Evolutionary conservation across 1,140 invertebrate species (phyloP).

Genomic region (Hylaeus volcanicus): DNA sequence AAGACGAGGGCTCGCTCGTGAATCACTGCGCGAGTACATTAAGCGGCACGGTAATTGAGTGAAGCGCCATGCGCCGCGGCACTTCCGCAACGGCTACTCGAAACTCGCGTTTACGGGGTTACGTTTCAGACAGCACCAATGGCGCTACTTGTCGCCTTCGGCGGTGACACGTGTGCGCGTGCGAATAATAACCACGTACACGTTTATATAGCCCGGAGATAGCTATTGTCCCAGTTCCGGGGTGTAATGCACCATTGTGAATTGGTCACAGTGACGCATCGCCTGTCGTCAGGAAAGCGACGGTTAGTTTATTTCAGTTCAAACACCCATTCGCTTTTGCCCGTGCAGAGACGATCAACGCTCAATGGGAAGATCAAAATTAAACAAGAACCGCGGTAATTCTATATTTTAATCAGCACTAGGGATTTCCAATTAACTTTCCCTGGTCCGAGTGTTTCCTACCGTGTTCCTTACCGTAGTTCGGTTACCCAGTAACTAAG

Average conservation of each 20-base stretch:
- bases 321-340: not conserved
- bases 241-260: conserved; percentile 69
- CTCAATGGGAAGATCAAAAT: not conserved
- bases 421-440: too few species aligned
- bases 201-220: conserved; percentile 53
- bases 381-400: not conserved
- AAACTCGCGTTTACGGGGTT: conserved; percentile 6
- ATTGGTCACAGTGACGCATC: conserved; percentile 70
- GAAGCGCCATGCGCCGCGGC: conserved; percentile 32
- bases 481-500: too few species aligned
- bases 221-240: conserved; percentile 58
- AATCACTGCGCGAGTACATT: conserved; percentile 29
- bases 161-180: conserved; percentile 52
- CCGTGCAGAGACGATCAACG: not conserved
- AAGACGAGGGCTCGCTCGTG: conserved; percentile 16
- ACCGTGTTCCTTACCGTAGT: too few species aligned
- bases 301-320: conserved; percentile 62
- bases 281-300: conserved; percentile 57
- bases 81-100: conserved; percentile 46
- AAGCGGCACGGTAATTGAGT: conserved; percentile 44
- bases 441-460: too few species aligned
- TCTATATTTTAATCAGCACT: not conserved
- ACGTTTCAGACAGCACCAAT: conserved; percentile 32
- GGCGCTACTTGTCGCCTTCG: conserved; percentile 41
- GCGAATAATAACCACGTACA: conserved; percentile 59